Base-by-base conservation (phyloP, 2,113 vertebrate genomes). In the human region DNA sequence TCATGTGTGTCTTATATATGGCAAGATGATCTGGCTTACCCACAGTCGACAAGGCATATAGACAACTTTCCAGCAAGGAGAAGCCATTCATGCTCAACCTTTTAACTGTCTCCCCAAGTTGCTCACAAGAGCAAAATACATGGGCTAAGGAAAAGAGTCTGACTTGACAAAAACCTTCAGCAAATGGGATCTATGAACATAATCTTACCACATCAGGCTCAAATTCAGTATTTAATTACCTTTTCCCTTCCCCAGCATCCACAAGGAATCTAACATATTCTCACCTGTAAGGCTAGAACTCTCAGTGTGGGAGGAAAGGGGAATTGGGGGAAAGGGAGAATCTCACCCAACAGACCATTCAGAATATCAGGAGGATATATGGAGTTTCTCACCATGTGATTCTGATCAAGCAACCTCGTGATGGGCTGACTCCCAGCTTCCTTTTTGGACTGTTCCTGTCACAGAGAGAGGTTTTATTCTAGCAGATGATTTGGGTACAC, bases 161-260 rank as follows among this genome's bases (percentile, higher is more conserved):
- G 32, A 90, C 8, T 64, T 88, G 84, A 73, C 78, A 30, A 85
- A 92, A 94, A 94, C 16, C 25, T 48, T 57, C 50, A 25, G 43
- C 75, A 66, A 43, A 76, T 73, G 11, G 20, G 27, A 84, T 52
- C 40, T 90, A 8, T 89, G 82, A 72, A 75, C 12, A 12, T 57
- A 93, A 76, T 92, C 43, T 76, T 86, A 94, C 57, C 45, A 9
- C 17, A 73, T 30, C 32, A 92, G 83, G 35, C 64, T 95, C 70
- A 87, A 76, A 91, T 13, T 5, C 57, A 92, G n/a, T 52, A 89
- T 45, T 97, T 93, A 94, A 89, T 93, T 57, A 96, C 25, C 16
- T 87, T 97, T 89, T 78, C 52, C 92, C 76, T 76, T 27, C 27
- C 30, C 3, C 25, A 20, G 7, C 30, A 68, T 72, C 86, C 59